Evolutionary conservation across 2,888 invertebrate species (phyloP), one percentile per base, ranked within the genome.

Genomic region (Brachycybe producta): DNA sequence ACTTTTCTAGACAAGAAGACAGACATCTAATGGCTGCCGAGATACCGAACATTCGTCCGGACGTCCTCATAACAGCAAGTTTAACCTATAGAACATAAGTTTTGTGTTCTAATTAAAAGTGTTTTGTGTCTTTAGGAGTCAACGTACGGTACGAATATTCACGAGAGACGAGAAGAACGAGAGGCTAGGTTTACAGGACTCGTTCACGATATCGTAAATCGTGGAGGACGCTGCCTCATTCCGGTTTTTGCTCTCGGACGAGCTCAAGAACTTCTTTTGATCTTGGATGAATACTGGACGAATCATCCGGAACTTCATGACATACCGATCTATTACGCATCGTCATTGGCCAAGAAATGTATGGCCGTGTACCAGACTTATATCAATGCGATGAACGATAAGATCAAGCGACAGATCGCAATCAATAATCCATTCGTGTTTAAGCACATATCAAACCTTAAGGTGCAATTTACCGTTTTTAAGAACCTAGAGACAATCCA

Each of bases 311-410:
- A 95, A 68, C 72, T 99, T 8, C 97, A 98, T 60, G 95, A 97
- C 67, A 87, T 97, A 60, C 98, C 98, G 0, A 95, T 99, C 58
- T 98, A 99, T 72, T 98, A 99, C 72, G 98, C 98, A 8, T 97
- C 95, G 0, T 94, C 97, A 0, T 73, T 99, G 55, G 98, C 98
- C 41, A 98, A 98, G 71, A 98, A 98, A 67, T 99, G 98, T 65
- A 99, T 99, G 97, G 87, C 94, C 51, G 98, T 99, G 1, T 99
- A 99, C 72, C 98, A 99, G 71, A 98, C 98, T 0, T 99, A 95
- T 67, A 84, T 98, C 2, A 95, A 95, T 70, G 95, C 97, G 0
- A 99, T 99, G 98, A 99, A 99, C 69, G 94, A 97, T 62, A 82
- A 83, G 64, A 98, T 99, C 58, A 78, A 86, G 13, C 71, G 92